These are phyloP conservation scores for Plutella xylostella DNA, from an alignment of 2,888 invertebrate genomes.

Conservation along the genomic window DNA sequence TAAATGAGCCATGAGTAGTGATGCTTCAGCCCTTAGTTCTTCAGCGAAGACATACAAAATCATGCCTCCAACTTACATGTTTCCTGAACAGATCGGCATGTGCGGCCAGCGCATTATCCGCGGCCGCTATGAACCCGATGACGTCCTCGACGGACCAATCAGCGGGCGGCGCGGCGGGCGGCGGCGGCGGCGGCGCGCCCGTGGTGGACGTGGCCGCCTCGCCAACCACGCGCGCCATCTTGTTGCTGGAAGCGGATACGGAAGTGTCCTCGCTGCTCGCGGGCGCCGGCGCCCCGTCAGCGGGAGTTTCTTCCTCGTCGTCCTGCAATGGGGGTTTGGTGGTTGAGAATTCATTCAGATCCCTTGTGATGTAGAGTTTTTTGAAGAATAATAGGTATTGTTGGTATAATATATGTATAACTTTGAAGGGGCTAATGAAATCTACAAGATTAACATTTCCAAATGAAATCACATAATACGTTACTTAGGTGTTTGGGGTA, in stretches of 20 bases:
- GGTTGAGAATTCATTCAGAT: neutral
- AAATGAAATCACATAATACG: too few relatives aligned
- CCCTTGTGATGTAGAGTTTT: too few relatives aligned
- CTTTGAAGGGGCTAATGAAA: too few relatives aligned
- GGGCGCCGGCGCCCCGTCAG: slow-evolving; percentile 14
- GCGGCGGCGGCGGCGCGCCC: slow-evolving; percentile 51
- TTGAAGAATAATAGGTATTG: too few relatives aligned
- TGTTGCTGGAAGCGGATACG: slow-evolving; percentile 24
- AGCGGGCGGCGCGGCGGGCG: slow-evolving; percentile 70
- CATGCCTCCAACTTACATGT: slow-evolving; percentile 91
- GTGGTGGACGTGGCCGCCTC: slow-evolving; percentile 79
- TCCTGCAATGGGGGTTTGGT: neutral
- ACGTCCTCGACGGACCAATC: slow-evolving; percentile 97
- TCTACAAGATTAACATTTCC: too few relatives aligned
- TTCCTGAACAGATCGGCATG: slow-evolving; percentile 93
- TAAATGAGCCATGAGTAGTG: too few relatives aligned
- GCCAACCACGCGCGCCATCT: slow-evolving; percentile 62
- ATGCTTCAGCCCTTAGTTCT: too few relatives aligned
- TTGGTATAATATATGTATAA: too few relatives aligned
- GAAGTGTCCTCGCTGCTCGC: slow-evolving; percentile 23
- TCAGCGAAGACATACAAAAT: too few relatives aligned
- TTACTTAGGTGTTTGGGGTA: too few relatives aligned
- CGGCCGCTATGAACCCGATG: slow-evolving; percentile 88
- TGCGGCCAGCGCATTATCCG: slow-evolving; percentile 84
- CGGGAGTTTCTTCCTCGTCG: neutral